Evolutionary conservation across 2,888 invertebrate genomes (phyloP).

Genomic region (Diarsia mendica): DNA sequence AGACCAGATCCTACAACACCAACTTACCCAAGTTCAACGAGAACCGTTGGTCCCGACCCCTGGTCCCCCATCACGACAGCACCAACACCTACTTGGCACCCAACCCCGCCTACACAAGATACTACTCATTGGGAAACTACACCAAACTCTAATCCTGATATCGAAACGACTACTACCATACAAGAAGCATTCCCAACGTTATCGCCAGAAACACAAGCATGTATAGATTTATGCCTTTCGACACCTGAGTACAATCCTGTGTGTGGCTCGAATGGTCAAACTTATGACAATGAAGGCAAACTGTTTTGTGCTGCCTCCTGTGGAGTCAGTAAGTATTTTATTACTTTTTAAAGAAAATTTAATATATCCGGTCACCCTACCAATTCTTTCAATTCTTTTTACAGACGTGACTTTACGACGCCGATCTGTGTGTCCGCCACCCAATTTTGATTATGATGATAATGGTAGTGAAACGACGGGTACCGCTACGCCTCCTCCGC

Average conservation of each 20-base stretch:
- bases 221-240: slow-evolving; percentile 57
- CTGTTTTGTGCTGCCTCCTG: slow-evolving; percentile 82
- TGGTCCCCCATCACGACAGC: too few species aligned
- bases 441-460: slow-evolving; percentile 9
- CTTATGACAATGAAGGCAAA: slow-evolving; percentile 81
- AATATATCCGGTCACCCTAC: background rate
- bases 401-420: slow-evolving; percentile 44
- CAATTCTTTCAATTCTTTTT: slow-evolving; percentile 3
- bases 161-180: slow-evolving; percentile 22
- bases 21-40: too few species aligned
- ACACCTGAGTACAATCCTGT: slow-evolving; percentile 85
- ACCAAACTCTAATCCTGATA: background rate
- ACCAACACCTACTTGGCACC: background rate
- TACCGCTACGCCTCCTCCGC: background rate
- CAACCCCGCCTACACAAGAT: slow-evolving; percentile 4
- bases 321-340: slow-evolving; percentile 79
- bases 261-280: slow-evolving; percentile 83
- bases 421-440: slow-evolving; percentile 48
- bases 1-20: background rate
- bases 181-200: slow-evolving; percentile 23
- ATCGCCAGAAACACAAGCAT: slow-evolving; percentile 44
- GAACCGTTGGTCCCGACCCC: too few species aligned
- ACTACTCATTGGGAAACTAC: slow-evolving; percentile 16
- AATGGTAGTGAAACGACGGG: background rate
- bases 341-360: too few species aligned